Conservation (phyloP, 2,113 vertebrate genomes). For the Aptenodytes forsteri region DNA sequence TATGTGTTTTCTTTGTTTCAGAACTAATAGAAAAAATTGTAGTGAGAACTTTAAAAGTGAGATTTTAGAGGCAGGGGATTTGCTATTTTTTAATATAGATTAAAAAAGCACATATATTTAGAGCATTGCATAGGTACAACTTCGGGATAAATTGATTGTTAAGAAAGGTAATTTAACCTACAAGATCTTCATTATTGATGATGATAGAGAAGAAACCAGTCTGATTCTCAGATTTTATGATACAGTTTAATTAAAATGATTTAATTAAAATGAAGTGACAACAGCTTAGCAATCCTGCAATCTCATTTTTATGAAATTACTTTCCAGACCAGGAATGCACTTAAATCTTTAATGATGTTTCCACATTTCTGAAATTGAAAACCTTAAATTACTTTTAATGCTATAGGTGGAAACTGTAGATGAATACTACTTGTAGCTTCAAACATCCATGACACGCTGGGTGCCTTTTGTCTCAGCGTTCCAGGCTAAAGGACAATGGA, state of each 20-base stretch:
- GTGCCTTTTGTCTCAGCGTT: neutral
- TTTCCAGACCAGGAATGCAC: neutral
- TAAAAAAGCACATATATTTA: neutral
- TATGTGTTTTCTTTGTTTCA: neutral
- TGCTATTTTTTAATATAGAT: neutral
- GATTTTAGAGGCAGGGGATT: neutral
- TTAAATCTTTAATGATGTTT: slow-evolving; percentile 3
- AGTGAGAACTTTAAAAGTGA: neutral
- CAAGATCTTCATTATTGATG: neutral
- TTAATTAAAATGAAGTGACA: neutral
- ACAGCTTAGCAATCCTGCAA: neutral
- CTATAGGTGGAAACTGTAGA: neutral
- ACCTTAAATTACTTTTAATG: neutral
- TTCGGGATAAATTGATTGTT: neutral
- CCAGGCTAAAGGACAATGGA: neutral
- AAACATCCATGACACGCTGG: neutral
- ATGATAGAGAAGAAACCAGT: neutral
- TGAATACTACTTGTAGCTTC: neutral
- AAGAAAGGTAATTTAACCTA: neutral
- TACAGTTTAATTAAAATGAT: neutral
- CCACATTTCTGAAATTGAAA: neutral
- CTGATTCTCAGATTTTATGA: neutral
- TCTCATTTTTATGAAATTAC: neutral
- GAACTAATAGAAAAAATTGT: neutral
- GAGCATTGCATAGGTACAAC: neutral